phyloP scores from a whole-genome alignment of 1,140 invertebrate genomes.

The Metaphire vulgaris region DNA sequence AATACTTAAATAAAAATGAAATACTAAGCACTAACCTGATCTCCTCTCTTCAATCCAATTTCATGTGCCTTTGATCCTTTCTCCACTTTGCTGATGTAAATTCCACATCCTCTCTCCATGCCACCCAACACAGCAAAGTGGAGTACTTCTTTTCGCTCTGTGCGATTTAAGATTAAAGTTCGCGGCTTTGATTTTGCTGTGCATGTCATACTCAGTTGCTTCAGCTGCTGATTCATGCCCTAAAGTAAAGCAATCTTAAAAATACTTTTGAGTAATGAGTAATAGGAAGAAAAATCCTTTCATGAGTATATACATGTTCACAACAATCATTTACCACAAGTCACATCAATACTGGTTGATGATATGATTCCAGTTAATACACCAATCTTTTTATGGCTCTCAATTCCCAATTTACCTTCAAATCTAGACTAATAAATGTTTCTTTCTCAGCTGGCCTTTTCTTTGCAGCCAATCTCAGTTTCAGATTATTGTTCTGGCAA shows the following conservation, averaged over 20 bases:
- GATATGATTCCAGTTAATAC: no score
- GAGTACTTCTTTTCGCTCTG: slow-evolving; percentile 75
- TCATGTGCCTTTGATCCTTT: slow-evolving; percentile 88
- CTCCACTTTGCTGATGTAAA: slow-evolving; percentile 91
- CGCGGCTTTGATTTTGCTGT: slow-evolving; percentile 87
- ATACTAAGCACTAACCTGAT: slow-evolving; percentile 62
- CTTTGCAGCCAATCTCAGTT: no score
- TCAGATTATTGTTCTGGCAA: no score
- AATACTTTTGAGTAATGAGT: no score
- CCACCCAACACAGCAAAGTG: slow-evolving; percentile 83
- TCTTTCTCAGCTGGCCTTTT: no score
- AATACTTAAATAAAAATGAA: slow-evolving; percentile 19
- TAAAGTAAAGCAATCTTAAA: slow-evolving; percentile 37
- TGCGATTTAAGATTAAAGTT: slow-evolving; percentile 80
- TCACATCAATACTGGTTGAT: no score
- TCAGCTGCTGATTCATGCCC: slow-evolving; percentile 55
- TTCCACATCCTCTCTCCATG: slow-evolving; percentile 73
- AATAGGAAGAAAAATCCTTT: no score
- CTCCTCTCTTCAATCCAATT: slow-evolving; percentile 88
- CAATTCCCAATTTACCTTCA: no score
- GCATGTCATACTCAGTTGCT: slow-evolving; percentile 89
- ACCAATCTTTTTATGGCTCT: no score
- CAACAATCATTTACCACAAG: no score
- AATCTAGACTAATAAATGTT: no score
- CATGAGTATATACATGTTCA: no score